These are phyloP conservation scores for Sycophila texana DNA, from an alignment of 2,888 invertebrate species.

Conservation along the genomic window DNA sequence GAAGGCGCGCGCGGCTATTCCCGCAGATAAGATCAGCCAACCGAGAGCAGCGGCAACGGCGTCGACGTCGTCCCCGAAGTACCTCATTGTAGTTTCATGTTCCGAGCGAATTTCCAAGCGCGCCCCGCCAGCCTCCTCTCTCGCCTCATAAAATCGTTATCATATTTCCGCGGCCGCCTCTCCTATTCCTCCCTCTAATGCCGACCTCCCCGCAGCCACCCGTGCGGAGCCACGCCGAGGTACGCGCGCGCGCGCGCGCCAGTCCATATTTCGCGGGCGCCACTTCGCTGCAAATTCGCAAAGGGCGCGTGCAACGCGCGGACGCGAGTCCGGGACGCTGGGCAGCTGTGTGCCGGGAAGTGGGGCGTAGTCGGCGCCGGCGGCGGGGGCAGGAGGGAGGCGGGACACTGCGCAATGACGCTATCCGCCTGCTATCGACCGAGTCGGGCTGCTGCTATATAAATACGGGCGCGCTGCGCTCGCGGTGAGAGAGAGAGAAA, in stretches of 20 bases:
- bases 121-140: neutral
- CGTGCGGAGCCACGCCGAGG: neutral
- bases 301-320: neutral
- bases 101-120: neutral
- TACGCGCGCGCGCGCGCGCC: too few relatives aligned
- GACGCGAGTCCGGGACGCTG: neutral
- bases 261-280: neutral
- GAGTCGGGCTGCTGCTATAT: slow-evolving; percentile 68
- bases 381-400: slow-evolving; percentile 1
- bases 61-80: neutral
- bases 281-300: neutral
- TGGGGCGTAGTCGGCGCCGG: neutral
- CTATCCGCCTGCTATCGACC: slow-evolving; percentile 71
- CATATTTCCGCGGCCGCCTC: neutral
- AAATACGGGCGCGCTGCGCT: slow-evolving; percentile 69
- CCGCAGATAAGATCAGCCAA: neutral
- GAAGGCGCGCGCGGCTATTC: neutral
- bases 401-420: slow-evolving; percentile 71
- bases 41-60: too few relatives aligned
- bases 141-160: slow-evolving; percentile 31
- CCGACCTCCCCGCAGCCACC: neutral
- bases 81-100: slow-evolving; percentile 30
- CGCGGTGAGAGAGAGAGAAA: too few relatives aligned
- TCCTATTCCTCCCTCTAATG: neutral
- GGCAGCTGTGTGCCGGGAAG: slow-evolving; percentile 6